phyloP scores from a whole-genome alignment of 1,140 invertebrate species.

The Belonocnema kinseyi region DNA sequence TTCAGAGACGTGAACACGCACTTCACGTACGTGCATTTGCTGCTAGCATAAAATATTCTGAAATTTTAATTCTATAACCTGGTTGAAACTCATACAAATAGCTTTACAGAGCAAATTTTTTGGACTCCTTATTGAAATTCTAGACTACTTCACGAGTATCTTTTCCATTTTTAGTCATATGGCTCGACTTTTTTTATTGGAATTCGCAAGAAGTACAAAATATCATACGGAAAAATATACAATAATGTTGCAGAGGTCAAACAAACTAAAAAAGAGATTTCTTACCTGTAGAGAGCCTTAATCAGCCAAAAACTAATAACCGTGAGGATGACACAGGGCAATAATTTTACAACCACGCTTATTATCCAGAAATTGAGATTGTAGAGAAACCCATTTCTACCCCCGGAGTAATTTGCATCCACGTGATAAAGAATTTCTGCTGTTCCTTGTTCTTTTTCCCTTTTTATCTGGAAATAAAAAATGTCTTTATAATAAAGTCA shows the following conservation, averaged over 20 bases:
- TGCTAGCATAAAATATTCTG: background rate
- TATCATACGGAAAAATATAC: background rate
- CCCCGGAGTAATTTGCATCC: conserved; percentile 57
- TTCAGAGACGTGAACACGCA: too few species aligned
- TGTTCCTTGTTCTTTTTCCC: conserved; percentile 48
- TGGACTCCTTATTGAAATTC: conserved; percentile 16
- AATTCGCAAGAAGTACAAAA: conserved; percentile 1
- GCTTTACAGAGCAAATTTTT: background rate
- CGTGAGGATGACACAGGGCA: conserved; percentile 90
- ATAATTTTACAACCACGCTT: conserved; percentile 87
- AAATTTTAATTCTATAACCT: background rate
- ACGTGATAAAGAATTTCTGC: conserved; percentile 59
- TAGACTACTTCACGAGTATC: background rate
- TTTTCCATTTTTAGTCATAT: background rate
- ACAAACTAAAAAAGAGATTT: conserved; percentile 10
- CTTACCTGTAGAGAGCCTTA: conserved; percentile 79
- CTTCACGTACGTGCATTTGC: too few species aligned
- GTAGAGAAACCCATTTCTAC: conserved; percentile 77
- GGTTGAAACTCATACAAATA: background rate
- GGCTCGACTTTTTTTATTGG: background rate
- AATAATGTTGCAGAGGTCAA: background rate
- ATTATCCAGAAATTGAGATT: conserved; percentile 93
- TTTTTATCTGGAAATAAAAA: conserved; percentile 51
- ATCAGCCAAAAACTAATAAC: conserved; percentile 89
- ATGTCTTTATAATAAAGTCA: background rate